phyloP scores from a whole-genome alignment of 1,140 invertebrate species.

The Hormaphis cornu region DNA sequence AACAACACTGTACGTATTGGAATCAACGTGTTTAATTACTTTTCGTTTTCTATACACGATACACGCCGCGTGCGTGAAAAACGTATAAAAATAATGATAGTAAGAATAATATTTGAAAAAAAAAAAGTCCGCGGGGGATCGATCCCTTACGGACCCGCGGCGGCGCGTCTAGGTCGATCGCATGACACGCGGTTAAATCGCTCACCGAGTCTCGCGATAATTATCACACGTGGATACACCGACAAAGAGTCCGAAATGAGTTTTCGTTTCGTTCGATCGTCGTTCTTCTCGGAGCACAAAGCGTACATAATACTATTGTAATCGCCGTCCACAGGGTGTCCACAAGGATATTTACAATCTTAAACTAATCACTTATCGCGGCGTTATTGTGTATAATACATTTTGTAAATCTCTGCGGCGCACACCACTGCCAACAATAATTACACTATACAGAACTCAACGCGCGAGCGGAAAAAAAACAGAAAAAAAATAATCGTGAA shows the following conservation, averaged over 20 bases:
- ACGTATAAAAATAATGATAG: too few relatives aligned
- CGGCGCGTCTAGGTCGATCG: too few relatives aligned
- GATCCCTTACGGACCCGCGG: background rate
- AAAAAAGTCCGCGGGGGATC: slow-evolving; percentile 6
- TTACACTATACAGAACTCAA: too few relatives aligned
- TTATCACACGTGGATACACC: background rate
- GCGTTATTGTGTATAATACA: too few relatives aligned
- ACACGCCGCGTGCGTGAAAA: too few relatives aligned
- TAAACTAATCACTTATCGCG: too few relatives aligned
- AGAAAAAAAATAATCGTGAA: too few relatives aligned
- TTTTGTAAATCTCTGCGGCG: too few relatives aligned
- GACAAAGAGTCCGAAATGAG: slow-evolving; percentile 3
- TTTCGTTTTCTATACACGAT: background rate
- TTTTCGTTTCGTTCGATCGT: background rate
- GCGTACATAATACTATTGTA: background rate
- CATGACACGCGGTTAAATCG: background rate
- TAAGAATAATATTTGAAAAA: background rate
- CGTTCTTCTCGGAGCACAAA: background rate
- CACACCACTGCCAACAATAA: too few relatives aligned
- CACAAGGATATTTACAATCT: too few relatives aligned
- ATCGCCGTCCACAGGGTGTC: background rate
- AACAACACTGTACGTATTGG: too few relatives aligned
- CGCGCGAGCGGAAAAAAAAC: too few relatives aligned
- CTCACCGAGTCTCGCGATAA: background rate
- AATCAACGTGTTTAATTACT: slow-evolving; percentile 7